Percentiles rank a stretch among this genome's conserved stretches.
These are phyloP conservation scores for Hypercompe scribonia DNA, from an alignment of 2,888 invertebrate genomes.

Conservation along the genomic window DNA sequence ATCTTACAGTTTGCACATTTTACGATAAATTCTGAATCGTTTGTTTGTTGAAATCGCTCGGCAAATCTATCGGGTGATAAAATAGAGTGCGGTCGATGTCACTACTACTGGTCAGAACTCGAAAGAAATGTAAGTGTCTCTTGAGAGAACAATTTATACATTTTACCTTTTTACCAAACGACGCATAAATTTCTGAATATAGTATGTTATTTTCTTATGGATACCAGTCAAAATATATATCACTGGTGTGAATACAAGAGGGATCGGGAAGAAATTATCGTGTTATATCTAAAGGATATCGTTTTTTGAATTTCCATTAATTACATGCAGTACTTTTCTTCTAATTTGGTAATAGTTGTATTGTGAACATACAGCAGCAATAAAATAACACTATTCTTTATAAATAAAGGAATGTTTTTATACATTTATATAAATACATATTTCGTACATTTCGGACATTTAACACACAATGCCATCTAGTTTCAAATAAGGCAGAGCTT, in stretches of 20 bases:
- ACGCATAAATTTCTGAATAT: not conserved
- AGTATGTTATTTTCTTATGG: not conserved
- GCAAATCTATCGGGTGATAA: constrained; percentile 57
- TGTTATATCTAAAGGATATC: no score
- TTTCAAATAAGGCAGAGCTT: no score
- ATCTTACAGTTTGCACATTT: constrained; percentile 47
- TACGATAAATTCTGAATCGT: constrained; percentile 50
- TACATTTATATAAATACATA: not conserved
- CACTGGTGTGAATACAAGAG: not conserved
- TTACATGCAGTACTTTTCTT: no score
- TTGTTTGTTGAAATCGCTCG: constrained; percentile 56
- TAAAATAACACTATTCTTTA: not conserved
- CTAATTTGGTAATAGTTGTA: no score
- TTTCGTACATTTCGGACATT: no score
- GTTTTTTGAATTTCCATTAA: no score
- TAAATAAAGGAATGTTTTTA: not conserved
- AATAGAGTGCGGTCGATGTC: constrained; percentile 50
- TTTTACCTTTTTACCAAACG: not conserved
- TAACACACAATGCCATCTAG: no score
- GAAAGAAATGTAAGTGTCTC: constrained; percentile 28
- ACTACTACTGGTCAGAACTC: constrained; percentile 34
- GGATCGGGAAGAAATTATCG: not conserved
- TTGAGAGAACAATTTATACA: not conserved
- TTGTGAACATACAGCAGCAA: no score
- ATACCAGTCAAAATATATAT: not conserved